Conservation (phyloP, 2,888 invertebrate genomes). For the Sesamia inferens region DNA sequence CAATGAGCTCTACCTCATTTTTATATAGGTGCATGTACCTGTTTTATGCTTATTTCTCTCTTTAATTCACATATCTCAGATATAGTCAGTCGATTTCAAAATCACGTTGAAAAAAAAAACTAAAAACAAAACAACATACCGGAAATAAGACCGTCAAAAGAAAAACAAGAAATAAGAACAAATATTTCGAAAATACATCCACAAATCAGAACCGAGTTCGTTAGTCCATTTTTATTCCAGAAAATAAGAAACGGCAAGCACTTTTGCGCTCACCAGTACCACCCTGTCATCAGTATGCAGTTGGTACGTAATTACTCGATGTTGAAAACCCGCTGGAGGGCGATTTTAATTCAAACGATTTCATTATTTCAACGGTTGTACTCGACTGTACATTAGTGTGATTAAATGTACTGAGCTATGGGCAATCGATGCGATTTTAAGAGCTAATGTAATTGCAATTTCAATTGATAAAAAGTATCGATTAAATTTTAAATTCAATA, state of each 20-base stretch:
- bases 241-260: conserved; percentile 49
- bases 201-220: conserved; percentile 54
- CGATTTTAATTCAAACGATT: conserved; percentile 72
- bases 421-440: conserved; percentile 28
- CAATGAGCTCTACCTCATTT: not conserved
- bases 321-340: conserved; percentile 57
- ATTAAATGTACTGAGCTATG: conserved; percentile 64
- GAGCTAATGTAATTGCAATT: conserved; percentile 30
- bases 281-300: conserved; percentile 68
- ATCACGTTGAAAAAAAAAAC: not conserved
- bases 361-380: conserved; percentile 63
- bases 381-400: conserved; percentile 71
- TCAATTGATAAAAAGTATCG: conserved; percentile 18
- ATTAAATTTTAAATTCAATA: not conserved
- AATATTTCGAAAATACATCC: conserved; percentile 37
- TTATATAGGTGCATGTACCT: not conserved
- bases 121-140: not conserved
- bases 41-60: not conserved
- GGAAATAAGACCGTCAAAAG: conserved; percentile 10
- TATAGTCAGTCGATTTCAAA: not conserved
- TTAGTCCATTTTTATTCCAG: conserved; percentile 58
- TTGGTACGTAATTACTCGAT: conserved; percentile 64
- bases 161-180: conserved; percentile 24
- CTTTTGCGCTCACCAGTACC: conserved; percentile 61
- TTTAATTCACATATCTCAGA: not conserved